Conservation (phyloP, 64 coral and sea anemone species). For the Dendronephthya gigantea region DNA sequence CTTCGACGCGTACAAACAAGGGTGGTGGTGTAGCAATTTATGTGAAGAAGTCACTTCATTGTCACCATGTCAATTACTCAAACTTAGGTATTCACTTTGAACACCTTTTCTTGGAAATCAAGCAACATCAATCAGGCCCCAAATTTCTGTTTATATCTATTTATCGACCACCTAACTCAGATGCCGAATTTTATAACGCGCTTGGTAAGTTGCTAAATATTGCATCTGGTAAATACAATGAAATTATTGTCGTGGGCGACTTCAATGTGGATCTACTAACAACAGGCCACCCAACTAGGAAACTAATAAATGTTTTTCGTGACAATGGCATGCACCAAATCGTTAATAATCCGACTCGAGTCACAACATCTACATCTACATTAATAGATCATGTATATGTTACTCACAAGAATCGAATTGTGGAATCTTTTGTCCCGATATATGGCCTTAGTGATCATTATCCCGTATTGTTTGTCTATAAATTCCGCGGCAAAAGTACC, state of each 20-base stretch:
- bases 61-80: slow-evolving; percentile 25
- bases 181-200: neutral
- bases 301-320: neutral
- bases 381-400: slow-evolving; percentile 10
- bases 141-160: neutral
- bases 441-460: slow-evolving; percentile 17
- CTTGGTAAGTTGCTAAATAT: neutral
- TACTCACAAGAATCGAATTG: neutral
- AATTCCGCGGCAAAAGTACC: neutral
- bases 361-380: neutral
- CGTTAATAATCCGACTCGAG: neutral
- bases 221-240: neutral
- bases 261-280: neutral
- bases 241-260: slow-evolving; percentile 15
- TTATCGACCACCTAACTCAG: slow-evolving; percentile 17
- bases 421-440: neutral
- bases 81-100: slow-evolving; percentile 23
- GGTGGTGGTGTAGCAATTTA: slow-evolving; percentile 40
- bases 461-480: neutral
- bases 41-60: slow-evolving; percentile 43
- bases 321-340: neutral
- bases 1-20: neutral
- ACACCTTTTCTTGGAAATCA: slow-evolving; percentile 33
- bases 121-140: slow-evolving; percentile 28
- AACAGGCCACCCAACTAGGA: neutral